Evolutionary conservation across 2,797 vertebrate genomes (phyloP).

Genomic region (Pelochelys cantorii): DNA sequence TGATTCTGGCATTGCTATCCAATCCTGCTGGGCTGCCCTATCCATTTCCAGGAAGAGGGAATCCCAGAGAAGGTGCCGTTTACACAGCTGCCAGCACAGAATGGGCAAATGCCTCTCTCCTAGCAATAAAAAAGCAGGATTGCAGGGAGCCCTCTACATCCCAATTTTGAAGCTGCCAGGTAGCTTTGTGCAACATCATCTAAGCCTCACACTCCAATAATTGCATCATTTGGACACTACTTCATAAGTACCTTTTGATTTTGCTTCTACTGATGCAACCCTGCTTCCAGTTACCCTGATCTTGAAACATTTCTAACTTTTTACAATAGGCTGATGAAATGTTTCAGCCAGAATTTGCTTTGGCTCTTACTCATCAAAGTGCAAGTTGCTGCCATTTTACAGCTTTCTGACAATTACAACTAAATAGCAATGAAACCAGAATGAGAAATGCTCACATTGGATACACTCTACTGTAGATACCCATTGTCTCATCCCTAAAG

Average conservation of each 20-base stretch:
- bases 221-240: accelerated
- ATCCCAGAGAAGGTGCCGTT: background rate
- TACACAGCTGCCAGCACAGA: accelerated
- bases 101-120: background rate
- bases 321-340: background rate
- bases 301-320: accelerated
- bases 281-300: background rate
- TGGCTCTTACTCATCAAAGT: accelerated
- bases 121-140: accelerated
- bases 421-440: accelerated
- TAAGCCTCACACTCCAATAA: background rate
- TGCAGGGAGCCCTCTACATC: accelerated
- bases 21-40: background rate
- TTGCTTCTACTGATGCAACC: accelerated
- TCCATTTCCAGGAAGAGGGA: background rate
- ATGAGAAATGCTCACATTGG: background rate
- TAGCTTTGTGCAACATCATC: accelerated
- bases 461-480: background rate
- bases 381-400: background rate
- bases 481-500: accelerated
- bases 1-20: background rate
- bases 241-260: background rate
- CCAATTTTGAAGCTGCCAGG: accelerated
- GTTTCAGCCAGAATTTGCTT: background rate
- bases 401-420: background rate